Conservation (phyloP, 30 jellyfish, hydroid and myxozoan species). For the Aurelia sp. region DNA sequence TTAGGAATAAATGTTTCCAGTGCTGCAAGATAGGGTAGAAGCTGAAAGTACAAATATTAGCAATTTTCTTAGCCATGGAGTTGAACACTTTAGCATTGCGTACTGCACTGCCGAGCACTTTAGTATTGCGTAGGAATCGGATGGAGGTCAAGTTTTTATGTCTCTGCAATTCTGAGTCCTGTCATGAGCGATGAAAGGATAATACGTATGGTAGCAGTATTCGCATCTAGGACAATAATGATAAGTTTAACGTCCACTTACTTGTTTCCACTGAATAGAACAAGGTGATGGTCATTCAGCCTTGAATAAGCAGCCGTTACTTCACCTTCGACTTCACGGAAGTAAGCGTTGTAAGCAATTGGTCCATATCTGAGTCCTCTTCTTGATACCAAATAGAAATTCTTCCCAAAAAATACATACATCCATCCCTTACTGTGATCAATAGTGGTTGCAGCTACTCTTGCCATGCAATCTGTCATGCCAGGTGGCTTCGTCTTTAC, state of each 20-base stretch:
- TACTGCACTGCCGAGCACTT: too few species aligned
- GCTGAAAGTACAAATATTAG: too few species aligned
- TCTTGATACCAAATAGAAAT: constrained; percentile 32
- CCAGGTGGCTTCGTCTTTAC: not conserved
- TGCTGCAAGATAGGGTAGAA: too few species aligned
- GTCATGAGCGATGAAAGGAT: not conserved
- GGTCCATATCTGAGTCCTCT: constrained; percentile 54
- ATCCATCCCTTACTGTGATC: constrained; percentile 52
- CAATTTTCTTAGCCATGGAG: too few species aligned
- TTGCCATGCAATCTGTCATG: constrained; percentile 16
- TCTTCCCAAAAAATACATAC: constrained; percentile 30
- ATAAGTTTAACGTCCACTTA: constrained; percentile 2
- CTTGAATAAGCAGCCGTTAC: constrained; percentile 55
- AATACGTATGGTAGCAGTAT: not conserved
- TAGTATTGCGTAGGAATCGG: too few species aligned
- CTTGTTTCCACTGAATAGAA: constrained; percentile 56
- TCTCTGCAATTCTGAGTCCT: not conserved
- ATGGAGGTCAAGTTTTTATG: too few species aligned
- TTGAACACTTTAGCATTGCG: too few species aligned
- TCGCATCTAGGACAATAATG: not conserved
- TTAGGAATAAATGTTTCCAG: too few species aligned
- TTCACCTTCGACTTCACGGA: constrained; percentile 12
- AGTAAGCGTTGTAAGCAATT: not conserved
- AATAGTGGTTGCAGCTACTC: constrained; percentile 41
- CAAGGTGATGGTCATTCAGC: constrained; percentile 9